Evolutionary conservation across 1,140 invertebrate genomes (phyloP), one percentile per base, ranked within the genome.

Genomic region (Oncopodura yosiiana): DNA sequence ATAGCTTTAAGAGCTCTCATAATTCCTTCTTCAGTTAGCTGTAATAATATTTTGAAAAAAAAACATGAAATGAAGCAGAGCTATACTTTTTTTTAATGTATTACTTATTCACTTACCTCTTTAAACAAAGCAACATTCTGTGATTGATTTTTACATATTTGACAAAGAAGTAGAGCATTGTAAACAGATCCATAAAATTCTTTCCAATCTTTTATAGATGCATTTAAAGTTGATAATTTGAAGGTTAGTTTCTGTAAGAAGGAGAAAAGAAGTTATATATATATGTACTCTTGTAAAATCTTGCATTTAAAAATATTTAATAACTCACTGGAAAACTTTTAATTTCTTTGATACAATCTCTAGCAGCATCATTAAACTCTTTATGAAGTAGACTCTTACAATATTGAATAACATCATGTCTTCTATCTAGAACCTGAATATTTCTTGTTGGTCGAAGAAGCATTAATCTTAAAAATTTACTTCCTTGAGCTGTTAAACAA

Each of bases 391-490:
- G 68, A 51, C 76, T 66, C 16, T 74, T 61, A 34, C 78, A 79
- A 66, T 79, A 85, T 30, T 75, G 70, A 37, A 85, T 74, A 21
- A 79, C 78, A 58, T 79, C 72, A 34, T 77, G 71, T 48, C 83
- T 71, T 58, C 78, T 68, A 19, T 76, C 69, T 16, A 84, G 65
- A 12, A 76, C 62, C 0, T 70, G 43, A 2, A 73, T 59, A 62
- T 83, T 69, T 41, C 75, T 76, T 5, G 76, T 75, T 4, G 83
- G 83, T 58, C 77, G 75, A 51, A 77, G 68, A 55, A 84, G 71
- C 65, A 81, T 74, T 45, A 70, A 67, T 69, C 75, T 77, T 9
- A 58, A 50, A 27, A 19, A 49, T 14, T 42, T 53, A 6, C 38
- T 32, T 8, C 61, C 61, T 34, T 51, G 50, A 6, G 14, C 9